Percentiles rank a stretch among this genome's conserved stretches.
phyloP scores from a whole-genome alignment of 92 coral and sea anemone species.

The Zoanthus sansibaricus region DNA sequence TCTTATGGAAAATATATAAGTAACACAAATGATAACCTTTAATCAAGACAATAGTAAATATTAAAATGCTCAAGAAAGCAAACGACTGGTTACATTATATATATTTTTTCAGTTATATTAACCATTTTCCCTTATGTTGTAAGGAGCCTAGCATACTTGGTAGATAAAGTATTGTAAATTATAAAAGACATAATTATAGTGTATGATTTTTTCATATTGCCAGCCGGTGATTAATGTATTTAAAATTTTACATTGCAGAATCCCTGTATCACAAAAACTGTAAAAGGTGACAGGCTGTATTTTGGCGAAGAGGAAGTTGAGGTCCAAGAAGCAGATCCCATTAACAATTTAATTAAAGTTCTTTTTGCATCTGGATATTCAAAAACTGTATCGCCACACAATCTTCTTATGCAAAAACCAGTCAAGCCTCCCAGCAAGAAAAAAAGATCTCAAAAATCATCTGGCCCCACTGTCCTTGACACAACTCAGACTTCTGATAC shows the following conservation, averaged over 20 bases:
- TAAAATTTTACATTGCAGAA: slow-evolving; percentile 1
- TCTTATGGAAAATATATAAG: too few species aligned
- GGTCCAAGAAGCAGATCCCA: slow-evolving; percentile 7
- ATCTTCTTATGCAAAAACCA: background rate
- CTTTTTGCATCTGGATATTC: background rate
- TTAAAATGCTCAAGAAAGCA: too few species aligned
- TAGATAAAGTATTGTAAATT: background rate
- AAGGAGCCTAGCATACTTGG: background rate
- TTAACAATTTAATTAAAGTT: background rate
- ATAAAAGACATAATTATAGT: background rate
- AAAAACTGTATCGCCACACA: background rate
- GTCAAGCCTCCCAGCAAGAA: slow-evolving; percentile 1
- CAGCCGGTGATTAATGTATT: background rate
- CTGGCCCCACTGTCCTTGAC: too few species aligned
- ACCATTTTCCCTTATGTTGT: background rate
- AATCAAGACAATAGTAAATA: too few species aligned
- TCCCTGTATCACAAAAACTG: slow-evolving; percentile 10
- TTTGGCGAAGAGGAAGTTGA: background rate
- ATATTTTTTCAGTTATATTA: too few species aligned
- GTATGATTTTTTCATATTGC: background rate
- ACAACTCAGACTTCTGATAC: too few species aligned
- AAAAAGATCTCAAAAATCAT: too few species aligned
- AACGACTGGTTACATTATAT: too few species aligned
- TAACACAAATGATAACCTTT: too few species aligned
- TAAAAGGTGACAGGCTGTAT: background rate